A percentile compares a stretch with the other conserved stretches of the same genome.
These are phyloP conservation scores for Poecilia velifera DNA, from an alignment of 2,797 vertebrate genomes.

Conservation along the genomic window DNA sequence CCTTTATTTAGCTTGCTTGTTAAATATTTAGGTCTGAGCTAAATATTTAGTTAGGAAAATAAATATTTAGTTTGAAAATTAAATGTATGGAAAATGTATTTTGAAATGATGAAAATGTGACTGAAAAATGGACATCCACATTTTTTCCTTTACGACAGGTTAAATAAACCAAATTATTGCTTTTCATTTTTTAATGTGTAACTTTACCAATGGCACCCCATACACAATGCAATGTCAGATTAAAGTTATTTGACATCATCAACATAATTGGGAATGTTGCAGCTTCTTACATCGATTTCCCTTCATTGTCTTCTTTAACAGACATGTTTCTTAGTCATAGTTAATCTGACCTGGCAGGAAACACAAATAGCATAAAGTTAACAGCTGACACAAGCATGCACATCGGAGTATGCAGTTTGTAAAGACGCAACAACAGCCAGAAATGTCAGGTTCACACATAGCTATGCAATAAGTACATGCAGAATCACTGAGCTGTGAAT, in stretches of 20 bases:
- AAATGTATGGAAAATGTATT: no score
- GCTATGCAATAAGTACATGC: background rate
- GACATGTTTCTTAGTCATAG: conserved; percentile 77
- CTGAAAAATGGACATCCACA: no score
- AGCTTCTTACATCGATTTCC: conserved; percentile 64
- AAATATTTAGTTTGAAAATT: no score
- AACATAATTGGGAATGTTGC: background rate
- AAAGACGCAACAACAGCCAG: background rate
- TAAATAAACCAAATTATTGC: no score
- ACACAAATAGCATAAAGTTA: background rate
- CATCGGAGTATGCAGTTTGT: background rate
- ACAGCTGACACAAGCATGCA: background rate
- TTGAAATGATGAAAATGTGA: no score
- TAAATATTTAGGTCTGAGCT: no score
- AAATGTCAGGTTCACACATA: background rate
- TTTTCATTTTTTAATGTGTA: no score
- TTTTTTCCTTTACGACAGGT: no score
- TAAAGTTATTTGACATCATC: background rate
- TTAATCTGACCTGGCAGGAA: conserved; percentile 59
- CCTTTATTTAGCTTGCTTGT: no score
- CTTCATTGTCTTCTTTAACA: conserved; percentile 69
- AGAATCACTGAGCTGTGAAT: background rate
- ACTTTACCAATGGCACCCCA: no score
- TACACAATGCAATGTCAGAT: background rate
- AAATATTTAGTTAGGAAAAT: no score